phyloP scores from a whole-genome alignment of 1,140 invertebrate species.

The Latrodectus geometricus region DNA sequence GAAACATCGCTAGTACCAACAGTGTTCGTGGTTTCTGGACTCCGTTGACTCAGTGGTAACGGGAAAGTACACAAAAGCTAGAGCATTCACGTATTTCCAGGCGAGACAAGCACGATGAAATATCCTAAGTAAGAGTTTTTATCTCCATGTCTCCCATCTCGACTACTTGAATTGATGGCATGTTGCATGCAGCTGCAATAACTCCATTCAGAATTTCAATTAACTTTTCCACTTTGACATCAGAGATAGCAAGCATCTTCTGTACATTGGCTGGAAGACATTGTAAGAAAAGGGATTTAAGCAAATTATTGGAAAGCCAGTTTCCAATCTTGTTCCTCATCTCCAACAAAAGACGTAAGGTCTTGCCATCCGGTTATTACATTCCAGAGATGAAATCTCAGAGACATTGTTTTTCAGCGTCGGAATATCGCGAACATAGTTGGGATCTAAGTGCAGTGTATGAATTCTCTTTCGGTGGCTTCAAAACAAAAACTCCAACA shows the following conservation, averaged over 20 bases:
- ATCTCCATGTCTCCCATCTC: too few relatives aligned
- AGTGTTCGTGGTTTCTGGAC: too few relatives aligned
- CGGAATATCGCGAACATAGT: neutral
- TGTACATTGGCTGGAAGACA: neutral
- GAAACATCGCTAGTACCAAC: too few relatives aligned
- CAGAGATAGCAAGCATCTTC: slow-evolving; percentile 10
- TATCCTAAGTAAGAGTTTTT: too few relatives aligned
- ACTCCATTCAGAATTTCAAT: slow-evolving; percentile 14
- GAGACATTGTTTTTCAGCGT: neutral
- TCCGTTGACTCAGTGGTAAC: too few relatives aligned
- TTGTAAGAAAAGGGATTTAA: neutral
- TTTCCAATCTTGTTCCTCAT: neutral
- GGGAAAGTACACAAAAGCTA: too few relatives aligned
- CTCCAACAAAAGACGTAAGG: neutral
- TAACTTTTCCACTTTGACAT: neutral
- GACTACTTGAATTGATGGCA: too few relatives aligned
- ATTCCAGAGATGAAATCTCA: neutral
- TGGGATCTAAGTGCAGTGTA: neutral
- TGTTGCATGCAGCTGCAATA: neutral
- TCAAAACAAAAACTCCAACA: neutral
- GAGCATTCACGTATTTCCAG: too few relatives aligned
- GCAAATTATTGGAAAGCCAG: neutral
- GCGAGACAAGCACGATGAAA: too few relatives aligned
- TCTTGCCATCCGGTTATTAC: neutral
- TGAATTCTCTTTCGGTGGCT: neutral